Base-by-base conservation (phyloP, 2,113 vertebrate species). In the Istiophorus platypterus region DNA sequence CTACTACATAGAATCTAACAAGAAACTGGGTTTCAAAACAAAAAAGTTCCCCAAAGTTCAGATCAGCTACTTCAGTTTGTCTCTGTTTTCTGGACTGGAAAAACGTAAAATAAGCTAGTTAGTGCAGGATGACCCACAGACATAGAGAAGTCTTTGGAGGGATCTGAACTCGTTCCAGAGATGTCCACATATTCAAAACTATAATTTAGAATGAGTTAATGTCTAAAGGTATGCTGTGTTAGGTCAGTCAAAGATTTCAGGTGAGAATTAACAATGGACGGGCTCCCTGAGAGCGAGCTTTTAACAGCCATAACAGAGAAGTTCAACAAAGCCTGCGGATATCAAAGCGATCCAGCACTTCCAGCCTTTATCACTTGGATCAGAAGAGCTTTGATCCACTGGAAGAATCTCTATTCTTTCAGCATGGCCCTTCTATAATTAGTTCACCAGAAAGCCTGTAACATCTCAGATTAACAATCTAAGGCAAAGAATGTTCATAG, bases 311-410 rank as follows among this genome's bases (percentile, higher is more conserved):
- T 31, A 71, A 68, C 18, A 69, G 52, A 73, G 34, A 31, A 51
- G 41, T 17, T n/a, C 49, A 31, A 51, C 26, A 75, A 85, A 64
- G 26, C 49, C 8, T 8, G 29, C 65, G 26, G 4, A 74, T 47
- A 78, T 87, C 76, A 85, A 75, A 85, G 72, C 61, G 67, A 41
- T 66, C 24, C 49, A n/a, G 24, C 45, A 58, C 65, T 84, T 86
- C 34, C 34, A 72, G 72, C 52, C 14, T 66, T 82, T 54, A 77
- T 81, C 74, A 20, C 51, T 39, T 2, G 54, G 49, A 86, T 90
- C 63, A 70, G 70, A 87, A 66, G 29, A 17, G 31, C 80, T 90
- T 82, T 87, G 74, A 87, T 84, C 72, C 49, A 51, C 22, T 18
- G 69, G 37, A 0, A 20, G 70, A 26, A 29, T 11, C 34, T 66